Conservation (phyloP, 37 sponge, comb jelly and placozoan species). For the Oopsacas minuta region DNA sequence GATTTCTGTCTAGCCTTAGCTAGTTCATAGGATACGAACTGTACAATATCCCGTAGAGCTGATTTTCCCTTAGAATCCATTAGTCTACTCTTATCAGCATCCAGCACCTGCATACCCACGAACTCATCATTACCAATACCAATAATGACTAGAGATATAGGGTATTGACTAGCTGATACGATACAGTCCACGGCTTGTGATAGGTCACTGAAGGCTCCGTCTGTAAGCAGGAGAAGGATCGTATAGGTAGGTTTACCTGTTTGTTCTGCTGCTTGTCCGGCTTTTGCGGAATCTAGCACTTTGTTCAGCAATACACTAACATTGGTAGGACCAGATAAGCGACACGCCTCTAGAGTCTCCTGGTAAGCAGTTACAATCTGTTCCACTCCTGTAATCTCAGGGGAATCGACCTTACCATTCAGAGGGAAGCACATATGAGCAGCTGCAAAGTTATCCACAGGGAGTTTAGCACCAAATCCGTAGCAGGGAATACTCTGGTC, state of each 20-base stretch:
- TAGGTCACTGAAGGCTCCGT: neutral
- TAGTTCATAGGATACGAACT: slow-evolving; percentile 2
- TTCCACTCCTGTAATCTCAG: neutral
- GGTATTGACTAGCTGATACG: neutral
- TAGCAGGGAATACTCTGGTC: slow-evolving; percentile 1
- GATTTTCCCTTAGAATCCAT: neutral
- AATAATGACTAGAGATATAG: neutral
- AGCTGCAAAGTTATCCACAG: neutral
- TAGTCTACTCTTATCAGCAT: neutral
- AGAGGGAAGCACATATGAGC: slow-evolving; percentile 2
- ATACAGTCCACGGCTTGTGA: neutral
- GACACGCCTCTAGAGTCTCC: neutral
- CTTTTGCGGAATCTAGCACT: neutral
- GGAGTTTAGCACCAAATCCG: slow-evolving; percentile 1
- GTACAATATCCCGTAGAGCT: neutral
- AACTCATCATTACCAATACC: neutral
- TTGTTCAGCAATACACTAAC: neutral
- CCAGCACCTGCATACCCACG: neutral
- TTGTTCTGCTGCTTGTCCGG: neutral
- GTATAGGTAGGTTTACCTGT: neutral
- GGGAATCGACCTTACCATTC: neutral
- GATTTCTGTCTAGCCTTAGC: neutral
- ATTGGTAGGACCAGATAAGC: neutral
- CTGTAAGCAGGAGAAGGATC: neutral
- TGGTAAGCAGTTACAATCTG: neutral